Conservation (phyloP, 2,888 invertebrate genomes). For the Cremastinae sp. region DNA sequence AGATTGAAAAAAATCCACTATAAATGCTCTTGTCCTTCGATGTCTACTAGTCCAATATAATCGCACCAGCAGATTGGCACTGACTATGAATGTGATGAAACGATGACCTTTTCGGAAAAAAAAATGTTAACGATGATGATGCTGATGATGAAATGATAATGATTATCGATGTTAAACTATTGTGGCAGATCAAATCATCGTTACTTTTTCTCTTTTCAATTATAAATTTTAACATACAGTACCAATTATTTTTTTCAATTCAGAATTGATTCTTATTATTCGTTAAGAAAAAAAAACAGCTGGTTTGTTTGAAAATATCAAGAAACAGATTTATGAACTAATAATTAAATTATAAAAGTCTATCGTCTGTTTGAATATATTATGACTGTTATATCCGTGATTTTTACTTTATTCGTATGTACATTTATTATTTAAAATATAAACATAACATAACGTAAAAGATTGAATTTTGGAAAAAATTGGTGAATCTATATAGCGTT, state of each 20-base stretch:
- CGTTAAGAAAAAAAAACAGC: too few species aligned
- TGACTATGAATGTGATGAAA: constrained; percentile 17
- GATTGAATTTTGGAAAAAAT: too few species aligned
- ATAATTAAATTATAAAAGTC: too few species aligned
- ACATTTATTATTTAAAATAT: neutral
- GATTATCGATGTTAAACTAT: constrained; percentile 32
- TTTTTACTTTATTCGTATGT: neutral
- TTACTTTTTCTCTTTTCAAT: neutral
- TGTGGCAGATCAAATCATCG: neutral
- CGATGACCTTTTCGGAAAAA: neutral
- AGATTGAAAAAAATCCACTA: constrained; percentile 32
- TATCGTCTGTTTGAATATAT: too few species aligned
- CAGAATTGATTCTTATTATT: too few species aligned
- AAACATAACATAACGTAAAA: too few species aligned
- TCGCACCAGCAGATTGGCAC: constrained; percentile 51
- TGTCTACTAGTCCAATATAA: constrained; percentile 62
- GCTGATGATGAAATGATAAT: constrained; percentile 27
- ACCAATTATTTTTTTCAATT: too few species aligned
- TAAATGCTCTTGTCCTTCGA: constrained; percentile 62
- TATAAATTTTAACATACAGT: too few species aligned
- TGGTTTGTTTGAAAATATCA: too few species aligned
- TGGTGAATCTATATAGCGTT: too few species aligned
- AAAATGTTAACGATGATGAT: constrained; percentile 17
- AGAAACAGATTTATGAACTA: too few species aligned
- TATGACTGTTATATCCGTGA: neutral